Evolutionary conservation across 2,797 vertebrate genomes (phyloP).

Genomic region (Anolis apletophallus): DNA sequence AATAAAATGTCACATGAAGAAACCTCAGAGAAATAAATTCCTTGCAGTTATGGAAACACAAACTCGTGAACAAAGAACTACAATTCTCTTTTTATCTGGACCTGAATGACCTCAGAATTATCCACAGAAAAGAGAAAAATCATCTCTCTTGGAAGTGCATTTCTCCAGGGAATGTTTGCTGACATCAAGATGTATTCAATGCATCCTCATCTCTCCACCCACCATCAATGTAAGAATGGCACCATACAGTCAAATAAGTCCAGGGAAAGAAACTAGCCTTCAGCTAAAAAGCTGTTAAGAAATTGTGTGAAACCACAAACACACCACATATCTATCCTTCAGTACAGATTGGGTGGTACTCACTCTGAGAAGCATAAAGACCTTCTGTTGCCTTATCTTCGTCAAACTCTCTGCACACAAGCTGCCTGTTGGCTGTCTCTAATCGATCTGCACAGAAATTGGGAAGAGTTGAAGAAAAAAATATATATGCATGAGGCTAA

Average conservation of each 20-base stretch:
- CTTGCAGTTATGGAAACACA: background rate
- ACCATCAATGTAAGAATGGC: conserved; percentile 36
- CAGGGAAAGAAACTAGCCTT: conserved; percentile 17
- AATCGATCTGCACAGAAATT: conserved; percentile 83
- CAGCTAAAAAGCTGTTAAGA: conserved; percentile 34
- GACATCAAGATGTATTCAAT: conserved; percentile 57
- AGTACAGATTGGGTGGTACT: conserved; percentile 68
- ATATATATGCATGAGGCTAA: conserved; percentile 56
- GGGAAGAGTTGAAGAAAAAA: conserved; percentile 71
- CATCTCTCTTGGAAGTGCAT: conserved; percentile 1
- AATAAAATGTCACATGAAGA: background rate
- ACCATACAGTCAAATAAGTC: background rate
- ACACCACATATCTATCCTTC: background rate
- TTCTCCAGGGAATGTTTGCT: conserved; percentile 27
- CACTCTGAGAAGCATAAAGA: conserved; percentile 81
- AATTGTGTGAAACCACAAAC: background rate
- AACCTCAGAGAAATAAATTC: background rate
- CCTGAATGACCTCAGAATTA: background rate
- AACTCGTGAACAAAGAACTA: background rate
- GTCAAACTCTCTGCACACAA: conserved; percentile 82
- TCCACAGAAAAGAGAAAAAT: conserved; percentile 13
- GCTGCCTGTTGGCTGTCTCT: conserved; percentile 87
- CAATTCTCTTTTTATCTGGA: conserved; percentile 4
- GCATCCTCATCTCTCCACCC: conserved; percentile 23
- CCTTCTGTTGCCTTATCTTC: conserved; percentile 79